Evolutionary conservation across 2,888 invertebrate species (phyloP).

Genomic region (Sarcophaga subvicina): DNA sequence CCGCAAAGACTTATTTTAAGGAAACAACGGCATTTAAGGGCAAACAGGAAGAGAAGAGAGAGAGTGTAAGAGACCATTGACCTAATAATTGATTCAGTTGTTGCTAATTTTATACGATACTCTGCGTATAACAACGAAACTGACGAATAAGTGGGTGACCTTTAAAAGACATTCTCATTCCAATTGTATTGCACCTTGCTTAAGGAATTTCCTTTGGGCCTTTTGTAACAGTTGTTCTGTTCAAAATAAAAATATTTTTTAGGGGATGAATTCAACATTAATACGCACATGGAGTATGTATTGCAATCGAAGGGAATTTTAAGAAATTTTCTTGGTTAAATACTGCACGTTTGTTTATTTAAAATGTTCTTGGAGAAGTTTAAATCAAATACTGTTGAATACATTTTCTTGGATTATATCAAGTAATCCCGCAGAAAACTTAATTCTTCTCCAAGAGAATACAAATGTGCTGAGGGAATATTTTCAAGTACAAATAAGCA

Average conservation of each 20-base stretch:
- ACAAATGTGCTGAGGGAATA: neutral
- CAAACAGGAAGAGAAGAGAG: neutral
- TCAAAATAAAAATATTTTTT: conserved; percentile 10
- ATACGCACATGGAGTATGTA: conserved; percentile 10
- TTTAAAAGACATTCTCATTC: conserved; percentile 47
- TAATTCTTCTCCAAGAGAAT: conserved; percentile 42
- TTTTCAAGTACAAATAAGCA: neutral
- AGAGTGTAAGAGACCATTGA: conserved; percentile 40
- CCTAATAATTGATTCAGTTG: conserved; percentile 36
- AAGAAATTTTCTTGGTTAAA: too few relatives aligned
- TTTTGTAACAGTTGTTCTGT: conserved; percentile 10
- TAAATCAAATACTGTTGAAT: too few relatives aligned
- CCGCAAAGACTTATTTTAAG: neutral
- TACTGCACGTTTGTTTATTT: too few relatives aligned
- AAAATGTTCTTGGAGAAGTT: too few relatives aligned
- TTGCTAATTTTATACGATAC: neutral
- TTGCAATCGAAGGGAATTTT: conserved; percentile 10
- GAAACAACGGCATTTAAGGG: conserved; percentile 11
- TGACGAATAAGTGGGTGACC: conserved; percentile 57
- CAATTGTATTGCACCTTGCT: conserved; percentile 57
- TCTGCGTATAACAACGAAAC: neutral
- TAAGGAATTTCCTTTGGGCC: conserved; percentile 50
- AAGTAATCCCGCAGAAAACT: too few relatives aligned
- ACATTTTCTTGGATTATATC: too few relatives aligned
- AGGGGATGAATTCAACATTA: conserved; percentile 26